These are phyloP conservation scores for Dermatemys mawii DNA, from an alignment of 2,113 vertebrate genomes.

Conservation along the genomic window DNA sequence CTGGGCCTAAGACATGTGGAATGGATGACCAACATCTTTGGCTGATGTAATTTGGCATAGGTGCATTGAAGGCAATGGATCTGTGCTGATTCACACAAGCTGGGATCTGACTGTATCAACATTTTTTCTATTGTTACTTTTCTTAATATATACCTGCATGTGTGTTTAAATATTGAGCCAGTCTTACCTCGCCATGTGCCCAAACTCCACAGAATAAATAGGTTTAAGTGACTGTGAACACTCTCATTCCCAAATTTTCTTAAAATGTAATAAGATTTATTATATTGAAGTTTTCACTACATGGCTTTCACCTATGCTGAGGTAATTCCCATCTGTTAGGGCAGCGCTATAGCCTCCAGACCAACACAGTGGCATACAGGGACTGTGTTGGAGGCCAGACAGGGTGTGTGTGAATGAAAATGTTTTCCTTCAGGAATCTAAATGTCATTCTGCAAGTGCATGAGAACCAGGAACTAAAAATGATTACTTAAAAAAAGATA, in stretches of 20 bases:
- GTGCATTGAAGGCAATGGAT: too few relatives aligned
- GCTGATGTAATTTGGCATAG: too few relatives aligned
- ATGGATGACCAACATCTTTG: too few relatives aligned
- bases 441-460: neutral
- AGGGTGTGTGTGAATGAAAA: too few relatives aligned
- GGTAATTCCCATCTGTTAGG: neutral
- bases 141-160: neutral
- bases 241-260: neutral
- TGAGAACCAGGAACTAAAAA: neutral
- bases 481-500: neutral
- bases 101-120: neutral
- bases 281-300: neutral
- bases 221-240: neutral
- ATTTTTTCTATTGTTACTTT: neutral
- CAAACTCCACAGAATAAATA: neutral
- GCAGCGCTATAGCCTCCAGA: too few relatives aligned
- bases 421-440: too few relatives aligned
- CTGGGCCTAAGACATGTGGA: too few relatives aligned
- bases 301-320: neutral
- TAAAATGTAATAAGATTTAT: neutral
- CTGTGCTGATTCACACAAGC: fast-evolving
- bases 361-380: too few relatives aligned
- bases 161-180: neutral
- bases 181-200: neutral
- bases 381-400: too few relatives aligned